Base-by-base conservation (phyloP, 2,888 invertebrate species). In the Amphipoea lucens region DNA sequence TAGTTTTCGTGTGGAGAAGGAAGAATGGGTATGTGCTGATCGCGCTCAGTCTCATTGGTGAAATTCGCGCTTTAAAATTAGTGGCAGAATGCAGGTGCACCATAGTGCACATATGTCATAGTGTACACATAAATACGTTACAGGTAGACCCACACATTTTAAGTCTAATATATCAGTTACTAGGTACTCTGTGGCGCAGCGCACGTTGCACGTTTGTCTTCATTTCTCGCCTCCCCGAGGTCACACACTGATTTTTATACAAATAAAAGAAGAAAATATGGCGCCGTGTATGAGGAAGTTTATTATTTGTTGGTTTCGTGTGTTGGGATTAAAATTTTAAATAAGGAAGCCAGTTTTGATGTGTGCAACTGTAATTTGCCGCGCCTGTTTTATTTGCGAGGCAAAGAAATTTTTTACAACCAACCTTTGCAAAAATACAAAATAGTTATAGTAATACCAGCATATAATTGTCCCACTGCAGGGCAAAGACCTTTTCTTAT, bases 121-220 rank as follows among this genome's bases (percentile, higher is more conserved):
- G 76, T 11, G 11, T 68, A 68, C 4, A 51, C 20, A 54, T 70
- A 78, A 12, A 36, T 65, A 17, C 9, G 17, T 48, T 57, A 68
- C 79, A 62, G 62, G 62, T 62, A 63, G 68, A 66, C 23, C 72
- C n/a, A 62, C 42, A 51, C 42, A 12, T 79, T 54, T 48, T 17
- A 57, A 57, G 29, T 66, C 54, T 60, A 57, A 74, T 79, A 82
- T 40, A 81, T 86, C 75, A 87, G 75, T 79, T 84, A 82, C 67
- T 29, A 20, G 63, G 57, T 79, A 63, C 75, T 74, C 74, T 77
- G 79, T 85, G 57, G 60, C 65, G 36, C 79, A 57, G 70, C 62
- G 63, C 83, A 81, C 82, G 78, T 80, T 76, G 76, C 63, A 63
- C 81, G 57, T 88, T 86, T 83, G 69, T 88, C 87, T 85, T 85